Evolutionary conservation across 1,140 invertebrate species (phyloP).

Genomic region (Hermetia illucens): DNA sequence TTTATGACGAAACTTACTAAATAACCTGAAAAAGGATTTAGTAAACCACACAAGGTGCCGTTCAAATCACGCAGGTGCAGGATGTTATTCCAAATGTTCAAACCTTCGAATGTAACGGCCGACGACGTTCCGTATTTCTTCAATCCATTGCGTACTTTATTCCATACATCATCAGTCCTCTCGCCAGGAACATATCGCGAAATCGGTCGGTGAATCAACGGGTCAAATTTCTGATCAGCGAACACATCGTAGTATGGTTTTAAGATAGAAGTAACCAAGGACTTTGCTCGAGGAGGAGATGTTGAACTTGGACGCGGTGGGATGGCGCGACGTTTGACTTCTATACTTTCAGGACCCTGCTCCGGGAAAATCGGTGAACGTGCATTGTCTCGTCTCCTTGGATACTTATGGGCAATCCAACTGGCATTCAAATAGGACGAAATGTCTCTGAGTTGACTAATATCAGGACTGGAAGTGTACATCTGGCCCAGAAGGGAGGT

Average conservation of each 20-base stretch:
- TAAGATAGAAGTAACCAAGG: conserved; percentile 5
- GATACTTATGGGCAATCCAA: conserved; percentile 63
- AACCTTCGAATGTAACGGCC: conserved; percentile 29
- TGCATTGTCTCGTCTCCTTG: conserved; percentile 46
- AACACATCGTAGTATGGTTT: conserved; percentile 35
- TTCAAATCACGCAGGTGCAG: too few relatives aligned
- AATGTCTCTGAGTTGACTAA: conserved; percentile 60
- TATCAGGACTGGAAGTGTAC: conserved; percentile 66
- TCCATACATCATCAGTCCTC: conserved; percentile 10
- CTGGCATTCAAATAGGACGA: conserved; percentile 57
- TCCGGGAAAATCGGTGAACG: conserved; percentile 41
- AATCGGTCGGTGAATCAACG: conserved; percentile 54
- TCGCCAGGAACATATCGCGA: conserved; percentile 56
- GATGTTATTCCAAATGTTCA: too few relatives aligned
- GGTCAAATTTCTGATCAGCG: conserved; percentile 55
- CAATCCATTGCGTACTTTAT: not conserved
- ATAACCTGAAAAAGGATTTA: too few relatives aligned
- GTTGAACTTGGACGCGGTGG: conserved; percentile 29
- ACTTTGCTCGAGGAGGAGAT: conserved; percentile 21
- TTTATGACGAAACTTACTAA: too few relatives aligned
- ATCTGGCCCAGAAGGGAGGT: conserved; percentile 60
- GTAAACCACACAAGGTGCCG: too few relatives aligned
- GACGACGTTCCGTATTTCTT: conserved; percentile 7
- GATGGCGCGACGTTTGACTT: conserved; percentile 8
- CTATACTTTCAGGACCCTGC: conserved; percentile 22